These are phyloP conservation scores for Fopius arisanus DNA, from an alignment of 1,140 invertebrate species.

Conservation along the genomic window DNA sequence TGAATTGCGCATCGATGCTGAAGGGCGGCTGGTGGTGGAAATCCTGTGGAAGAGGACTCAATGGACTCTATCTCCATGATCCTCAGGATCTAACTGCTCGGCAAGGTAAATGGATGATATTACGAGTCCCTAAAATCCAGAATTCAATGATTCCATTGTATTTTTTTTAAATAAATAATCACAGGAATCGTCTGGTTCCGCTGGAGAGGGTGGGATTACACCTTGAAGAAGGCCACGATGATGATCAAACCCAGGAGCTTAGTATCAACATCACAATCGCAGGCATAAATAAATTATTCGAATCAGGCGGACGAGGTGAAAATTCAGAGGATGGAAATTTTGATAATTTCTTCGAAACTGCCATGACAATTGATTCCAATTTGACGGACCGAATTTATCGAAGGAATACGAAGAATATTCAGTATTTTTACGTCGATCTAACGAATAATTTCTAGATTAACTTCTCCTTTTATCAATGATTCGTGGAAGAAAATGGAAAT, in stretches of 20 bases:
- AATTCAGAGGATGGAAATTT: neutral
- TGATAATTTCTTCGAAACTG: conserved; percentile 8
- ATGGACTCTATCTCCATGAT: conserved; percentile 87
- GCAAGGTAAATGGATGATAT: conserved; percentile 81
- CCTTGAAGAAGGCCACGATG: conserved; percentile 86
- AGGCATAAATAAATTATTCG: neutral
- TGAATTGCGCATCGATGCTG: conserved; percentile 91
- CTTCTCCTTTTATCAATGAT: neutral
- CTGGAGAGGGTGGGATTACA: conserved; percentile 94
- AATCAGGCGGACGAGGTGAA: neutral
- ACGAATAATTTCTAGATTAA: conserved; percentile 14
- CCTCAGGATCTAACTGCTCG: conserved; percentile 87
- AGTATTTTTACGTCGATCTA: conserved; percentile 19
- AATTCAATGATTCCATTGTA: neutral
- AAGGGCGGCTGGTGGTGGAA: conserved; percentile 97
- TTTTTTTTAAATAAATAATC: conserved; percentile 33
- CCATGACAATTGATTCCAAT: conserved; percentile 6
- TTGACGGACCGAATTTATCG: neutral
- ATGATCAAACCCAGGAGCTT: conserved; percentile 86
- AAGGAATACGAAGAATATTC: conserved; percentile 15
- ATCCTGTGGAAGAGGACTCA: conserved; percentile 86
- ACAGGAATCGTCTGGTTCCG: conserved; percentile 91
- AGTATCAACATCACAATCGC: conserved; percentile 51
- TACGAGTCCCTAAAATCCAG: too few relatives aligned
- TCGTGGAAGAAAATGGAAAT: neutral